Conservation (phyloP, 2,797 vertebrate genomes). For the Anolis apletophallus region DNA sequence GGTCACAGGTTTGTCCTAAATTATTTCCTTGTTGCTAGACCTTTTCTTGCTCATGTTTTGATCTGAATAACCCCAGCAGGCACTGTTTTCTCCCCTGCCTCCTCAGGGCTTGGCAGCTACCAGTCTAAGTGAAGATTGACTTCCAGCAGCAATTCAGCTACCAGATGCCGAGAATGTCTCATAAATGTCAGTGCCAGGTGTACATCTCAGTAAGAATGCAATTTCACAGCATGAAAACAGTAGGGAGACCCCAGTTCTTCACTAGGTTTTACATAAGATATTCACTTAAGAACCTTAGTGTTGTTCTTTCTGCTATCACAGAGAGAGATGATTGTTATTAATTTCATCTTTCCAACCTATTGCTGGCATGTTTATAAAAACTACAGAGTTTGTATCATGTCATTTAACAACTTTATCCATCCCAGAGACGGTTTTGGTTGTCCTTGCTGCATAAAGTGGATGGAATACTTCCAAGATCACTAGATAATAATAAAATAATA, state of each 20-base stretch:
- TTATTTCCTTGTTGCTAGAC: not conserved
- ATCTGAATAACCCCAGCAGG: too few species aligned
- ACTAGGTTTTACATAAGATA: not conserved
- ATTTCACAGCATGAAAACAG: not conserved
- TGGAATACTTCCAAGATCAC: not conserved
- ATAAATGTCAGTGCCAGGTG: not conserved
- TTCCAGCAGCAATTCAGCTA: not conserved
- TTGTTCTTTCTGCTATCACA: not conserved
- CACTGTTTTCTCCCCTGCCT: not conserved
- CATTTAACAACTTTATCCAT: not conserved
- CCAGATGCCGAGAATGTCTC: not conserved
- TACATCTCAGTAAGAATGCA: not conserved
- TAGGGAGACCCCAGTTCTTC: not conserved
- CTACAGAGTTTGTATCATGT: not conserved
- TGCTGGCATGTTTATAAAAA: not conserved
- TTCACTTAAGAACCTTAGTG: not conserved
- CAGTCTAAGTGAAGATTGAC: not conserved
- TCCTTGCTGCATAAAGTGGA: not conserved
- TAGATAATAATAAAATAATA: too few species aligned
- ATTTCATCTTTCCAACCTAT: not conserved
- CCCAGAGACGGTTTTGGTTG: not conserved
- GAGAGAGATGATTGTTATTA: not conserved
- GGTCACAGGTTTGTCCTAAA: not conserved
- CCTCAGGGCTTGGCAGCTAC: not conserved
- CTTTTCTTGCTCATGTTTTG: not conserved